These are phyloP conservation scores for Sebastes iracundus DNA, from an alignment of 2,797 vertebrate genomes.

Conservation along the genomic window DNA sequence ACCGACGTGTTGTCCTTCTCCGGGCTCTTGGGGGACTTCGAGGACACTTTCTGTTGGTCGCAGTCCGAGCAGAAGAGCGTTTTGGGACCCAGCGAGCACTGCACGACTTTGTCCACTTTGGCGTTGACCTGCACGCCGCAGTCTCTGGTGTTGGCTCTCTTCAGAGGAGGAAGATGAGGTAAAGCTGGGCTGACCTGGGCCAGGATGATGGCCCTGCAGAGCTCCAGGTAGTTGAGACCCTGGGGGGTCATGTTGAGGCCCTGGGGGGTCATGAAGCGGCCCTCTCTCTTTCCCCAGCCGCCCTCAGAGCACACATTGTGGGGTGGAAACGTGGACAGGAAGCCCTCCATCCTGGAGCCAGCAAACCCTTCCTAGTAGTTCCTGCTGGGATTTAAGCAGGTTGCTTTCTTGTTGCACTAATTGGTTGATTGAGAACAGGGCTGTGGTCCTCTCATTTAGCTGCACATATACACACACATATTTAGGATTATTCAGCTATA, in stretches of 20 bases:
- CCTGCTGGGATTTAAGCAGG: conserved; percentile 47
- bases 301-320: conserved; percentile 68
- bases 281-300: conserved; percentile 83
- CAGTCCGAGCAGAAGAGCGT: conserved; percentile 75
- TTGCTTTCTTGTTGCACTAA: conserved; percentile 1
- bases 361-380: conserved; percentile 45
- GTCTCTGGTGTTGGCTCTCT: conserved; percentile 83
- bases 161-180: conserved; percentile 42
- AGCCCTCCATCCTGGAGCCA: conserved; percentile 85
- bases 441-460: not conserved
- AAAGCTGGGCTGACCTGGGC: conserved; percentile 81
- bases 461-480: not conserved
- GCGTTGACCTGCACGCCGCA: conserved; percentile 92
- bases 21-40: conserved; percentile 5
- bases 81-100: conserved; percentile 91
- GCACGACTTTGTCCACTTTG: conserved; percentile 83
- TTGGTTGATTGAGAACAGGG: conserved; percentile 71
- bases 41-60: not conserved
- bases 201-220: conserved; percentile 87
- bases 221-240: conserved; percentile 83
- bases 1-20: conserved; percentile 26
- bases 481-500: not conserved
- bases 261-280: conserved; percentile 69
- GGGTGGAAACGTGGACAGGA: conserved; percentile 73
- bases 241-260: conserved; percentile 76